Conservation (phyloP, 2,113 vertebrate genomes). For the Serilophus lunatus region DNA sequence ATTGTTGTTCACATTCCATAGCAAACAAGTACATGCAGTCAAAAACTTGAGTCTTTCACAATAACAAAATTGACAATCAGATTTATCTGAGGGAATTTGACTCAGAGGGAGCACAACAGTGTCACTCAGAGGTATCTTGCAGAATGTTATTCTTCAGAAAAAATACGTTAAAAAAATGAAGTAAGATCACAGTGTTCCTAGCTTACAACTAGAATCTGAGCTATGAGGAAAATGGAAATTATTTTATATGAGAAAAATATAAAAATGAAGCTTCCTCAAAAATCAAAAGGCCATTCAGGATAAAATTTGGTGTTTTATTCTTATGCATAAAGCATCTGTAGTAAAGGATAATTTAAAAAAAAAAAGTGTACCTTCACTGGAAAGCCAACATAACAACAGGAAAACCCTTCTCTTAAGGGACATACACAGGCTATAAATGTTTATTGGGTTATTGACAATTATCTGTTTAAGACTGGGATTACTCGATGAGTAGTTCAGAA, state of each 20-base stretch:
- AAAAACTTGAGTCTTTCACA: background rate
- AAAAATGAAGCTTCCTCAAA: background rate
- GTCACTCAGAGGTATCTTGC: conserved; percentile 21
- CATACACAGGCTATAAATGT: background rate
- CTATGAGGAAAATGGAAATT: background rate
- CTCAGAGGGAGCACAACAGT: background rate
- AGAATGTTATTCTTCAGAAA: background rate
- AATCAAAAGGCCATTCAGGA: background rate
- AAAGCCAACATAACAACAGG: background rate
- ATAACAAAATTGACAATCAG: background rate
- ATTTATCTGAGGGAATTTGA: conserved; percentile 1
- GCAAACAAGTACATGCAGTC: background rate
- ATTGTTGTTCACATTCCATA: background rate
- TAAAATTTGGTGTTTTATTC: background rate
- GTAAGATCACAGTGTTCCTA: background rate
- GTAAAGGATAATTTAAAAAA: background rate
- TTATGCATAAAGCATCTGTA: background rate
- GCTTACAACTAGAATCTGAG: background rate
- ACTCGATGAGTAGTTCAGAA: background rate
- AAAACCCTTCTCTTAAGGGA: background rate
- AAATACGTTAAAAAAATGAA: background rate
- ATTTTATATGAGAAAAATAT: background rate
- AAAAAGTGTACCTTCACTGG: background rate
- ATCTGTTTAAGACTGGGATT: conserved; percentile 34
- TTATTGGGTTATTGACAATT: conserved; percentile 38